A percentile compares a stretch with the other conserved stretches of the same genome.
Evolutionary conservation across 1,140 invertebrate species (phyloP).

Genomic region (Aphaenogaster ashmeadi): DNA sequence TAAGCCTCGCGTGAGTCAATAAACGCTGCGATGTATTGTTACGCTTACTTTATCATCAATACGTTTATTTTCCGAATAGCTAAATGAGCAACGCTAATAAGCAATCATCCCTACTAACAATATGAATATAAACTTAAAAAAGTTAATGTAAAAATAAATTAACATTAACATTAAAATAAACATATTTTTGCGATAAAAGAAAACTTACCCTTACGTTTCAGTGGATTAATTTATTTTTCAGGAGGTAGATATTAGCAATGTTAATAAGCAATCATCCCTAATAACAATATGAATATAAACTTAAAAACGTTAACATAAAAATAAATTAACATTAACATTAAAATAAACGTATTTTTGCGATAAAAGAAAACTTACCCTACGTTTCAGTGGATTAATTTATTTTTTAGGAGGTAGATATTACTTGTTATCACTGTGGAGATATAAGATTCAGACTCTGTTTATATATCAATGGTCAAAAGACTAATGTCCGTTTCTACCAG

Average conservation of each 20-base stretch:
- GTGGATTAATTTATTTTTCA: too few species aligned
- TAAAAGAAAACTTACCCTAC: too few species aligned
- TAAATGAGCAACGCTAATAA: not conserved
- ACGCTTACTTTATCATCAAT: not conserved
- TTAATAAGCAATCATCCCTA: not conserved
- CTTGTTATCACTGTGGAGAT: not conserved
- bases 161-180: not conserved
- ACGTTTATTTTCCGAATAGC: not conserved
- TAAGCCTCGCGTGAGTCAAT: conserved; percentile 10
- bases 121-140: not conserved
- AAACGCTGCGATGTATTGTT: not conserved
- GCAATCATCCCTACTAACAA: not conserved
- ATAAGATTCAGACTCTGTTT: not conserved
- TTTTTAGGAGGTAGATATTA: not conserved
- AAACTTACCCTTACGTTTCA: not conserved
- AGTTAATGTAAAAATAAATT: not conserved
- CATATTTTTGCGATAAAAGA: too few species aligned
- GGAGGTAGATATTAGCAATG: too few species aligned
- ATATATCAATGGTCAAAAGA: not conserved
- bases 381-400: not conserved
- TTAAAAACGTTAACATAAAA: not conserved
- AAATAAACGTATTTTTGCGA: too few species aligned
- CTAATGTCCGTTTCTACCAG: too few species aligned
- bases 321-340: too few species aligned
- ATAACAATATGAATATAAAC: not conserved